phyloP scores from a whole-genome alignment of 2,113 vertebrate genomes.

The Actenoides hombroni region DNA sequence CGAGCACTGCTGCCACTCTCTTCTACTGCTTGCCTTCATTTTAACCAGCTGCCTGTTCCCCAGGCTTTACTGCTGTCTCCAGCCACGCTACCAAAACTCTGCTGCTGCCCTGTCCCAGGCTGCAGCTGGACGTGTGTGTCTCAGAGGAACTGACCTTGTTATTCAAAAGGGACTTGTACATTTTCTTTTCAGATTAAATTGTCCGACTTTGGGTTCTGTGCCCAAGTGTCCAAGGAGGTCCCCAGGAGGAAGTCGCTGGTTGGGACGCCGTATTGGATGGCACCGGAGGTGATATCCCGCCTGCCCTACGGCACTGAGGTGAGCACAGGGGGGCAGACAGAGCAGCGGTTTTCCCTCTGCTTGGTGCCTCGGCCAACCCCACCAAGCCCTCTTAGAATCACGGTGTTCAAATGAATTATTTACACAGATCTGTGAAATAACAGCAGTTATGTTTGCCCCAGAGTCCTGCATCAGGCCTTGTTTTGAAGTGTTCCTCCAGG shows the following conservation, averaged over 20 bases:
- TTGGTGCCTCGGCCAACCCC: accelerated
- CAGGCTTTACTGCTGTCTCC: not conserved
- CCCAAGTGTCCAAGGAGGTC: conserved; percentile 98
- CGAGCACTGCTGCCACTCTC: not conserved
- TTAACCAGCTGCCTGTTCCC: accelerated
- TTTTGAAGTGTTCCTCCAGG: not conserved
- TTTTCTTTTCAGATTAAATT: conserved; percentile 86
- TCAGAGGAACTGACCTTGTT: not conserved
- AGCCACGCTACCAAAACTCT: not conserved
- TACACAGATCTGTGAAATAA: not conserved
- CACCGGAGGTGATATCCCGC: conserved; percentile 95
- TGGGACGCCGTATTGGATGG: conserved; percentile 98
- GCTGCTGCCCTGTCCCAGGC: not conserved
- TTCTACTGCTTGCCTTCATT: not conserved
- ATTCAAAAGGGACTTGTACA: not conserved
- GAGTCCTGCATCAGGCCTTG: not conserved
- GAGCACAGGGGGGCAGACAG: not conserved
- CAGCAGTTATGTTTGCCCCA: not conserved
- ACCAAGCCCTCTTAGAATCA: accelerated
- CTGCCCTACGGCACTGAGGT: conserved; percentile 97
- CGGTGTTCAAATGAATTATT: not conserved
- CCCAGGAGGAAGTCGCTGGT: conserved; percentile 97
- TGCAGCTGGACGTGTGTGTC: not conserved
- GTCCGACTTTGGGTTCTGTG: conserved; percentile 98
- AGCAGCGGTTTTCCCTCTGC: accelerated